These are phyloP conservation scores for Nerophis lumbriciformis DNA, from an alignment of 2,113 vertebrate genomes.

Conservation along the genomic window DNA sequence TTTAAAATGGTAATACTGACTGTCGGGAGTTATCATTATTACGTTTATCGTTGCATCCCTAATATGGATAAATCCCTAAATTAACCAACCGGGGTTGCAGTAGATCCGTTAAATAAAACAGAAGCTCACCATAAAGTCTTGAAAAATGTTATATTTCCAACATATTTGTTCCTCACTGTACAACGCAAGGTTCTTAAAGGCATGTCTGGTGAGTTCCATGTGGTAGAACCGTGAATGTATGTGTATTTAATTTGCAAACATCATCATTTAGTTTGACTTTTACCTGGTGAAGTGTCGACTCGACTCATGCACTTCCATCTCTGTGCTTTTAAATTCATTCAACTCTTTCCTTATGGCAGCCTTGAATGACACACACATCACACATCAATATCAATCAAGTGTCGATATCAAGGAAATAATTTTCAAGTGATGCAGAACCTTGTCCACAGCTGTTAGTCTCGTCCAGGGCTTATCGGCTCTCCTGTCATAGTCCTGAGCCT, in stretches of 20 bases:
- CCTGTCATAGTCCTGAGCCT: conserved; percentile 96
- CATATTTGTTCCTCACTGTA: too few relatives aligned
- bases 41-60: too few relatives aligned
- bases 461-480: conserved; percentile 98
- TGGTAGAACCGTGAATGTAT: too few relatives aligned
- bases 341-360: conserved; percentile 98
- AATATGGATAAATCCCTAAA: too few relatives aligned
- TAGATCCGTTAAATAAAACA: too few relatives aligned
- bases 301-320: conserved; percentile 98
- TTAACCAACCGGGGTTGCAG: too few relatives aligned
- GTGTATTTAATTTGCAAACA: background rate
- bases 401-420: background rate
- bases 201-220: too few relatives aligned
- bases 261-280: background rate
- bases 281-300: conserved; percentile 98
- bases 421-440: conserved; percentile 65
- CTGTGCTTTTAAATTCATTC: conserved; percentile 99
- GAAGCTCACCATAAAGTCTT: too few relatives aligned
- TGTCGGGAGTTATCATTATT: too few relatives aligned
- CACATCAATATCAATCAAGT: background rate
- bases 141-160: too few relatives aligned
- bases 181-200: too few relatives aligned
- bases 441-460: conserved; percentile 90
- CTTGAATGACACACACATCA: conserved; percentile 63
- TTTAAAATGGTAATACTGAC: too few relatives aligned